Evolutionary conservation across 64 coral and sea anemone species (phyloP), one percentile per base, ranked within the genome.

Genomic region (Hydrozoanthus tunicans): DNA sequence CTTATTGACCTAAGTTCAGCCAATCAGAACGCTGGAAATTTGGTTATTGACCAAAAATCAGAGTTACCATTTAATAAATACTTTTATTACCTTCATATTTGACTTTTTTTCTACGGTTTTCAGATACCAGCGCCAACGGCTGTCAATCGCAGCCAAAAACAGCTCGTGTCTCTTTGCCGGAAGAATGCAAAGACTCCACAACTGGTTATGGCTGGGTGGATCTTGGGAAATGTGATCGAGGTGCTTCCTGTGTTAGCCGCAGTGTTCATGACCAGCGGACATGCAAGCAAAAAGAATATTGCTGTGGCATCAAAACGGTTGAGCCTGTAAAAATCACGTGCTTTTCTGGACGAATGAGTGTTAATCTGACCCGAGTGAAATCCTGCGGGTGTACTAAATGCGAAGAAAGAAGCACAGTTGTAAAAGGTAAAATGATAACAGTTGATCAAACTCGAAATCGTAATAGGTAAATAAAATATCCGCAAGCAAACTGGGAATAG

Each of bases 351-450:
- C 4, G 8, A 3, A 12, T 3, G 12, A 73, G 17, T 11, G 64
- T 91, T 10, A n/a, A 70, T 2, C 55, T 91, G 17, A 54, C 8
- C 13, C 79, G 90, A 25, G 79, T 91, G 20, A 91, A 24, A 6
- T 65, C 32, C 9, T 91, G 90, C 24, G 90, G 90, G 14, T 91
- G 90, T 62, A 61, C 67, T 26, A 73, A 81, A 24, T 91, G 90
- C 12, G 78, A 73, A 17, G 70, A 83, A 54, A 63, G 79, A 10
- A 15, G 83, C 14, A 91, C 79, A 6, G 57, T 83, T 5, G 83
- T 91, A 62, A 82, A 91, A 83, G 90, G 90, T 74, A 73, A 63
- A 43, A 43, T 2, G 2, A 43, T 43, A 43, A 43, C 32, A 43
- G 32, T 43, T 43, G 32, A 43, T 43, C 32, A 43, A 43, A 43